A percentile compares a stretch with the other conserved stretches of the same genome.
Evolutionary conservation across 2,113 vertebrate genomes (phyloP).

Genomic region (Camelus bactrianus): DNA sequence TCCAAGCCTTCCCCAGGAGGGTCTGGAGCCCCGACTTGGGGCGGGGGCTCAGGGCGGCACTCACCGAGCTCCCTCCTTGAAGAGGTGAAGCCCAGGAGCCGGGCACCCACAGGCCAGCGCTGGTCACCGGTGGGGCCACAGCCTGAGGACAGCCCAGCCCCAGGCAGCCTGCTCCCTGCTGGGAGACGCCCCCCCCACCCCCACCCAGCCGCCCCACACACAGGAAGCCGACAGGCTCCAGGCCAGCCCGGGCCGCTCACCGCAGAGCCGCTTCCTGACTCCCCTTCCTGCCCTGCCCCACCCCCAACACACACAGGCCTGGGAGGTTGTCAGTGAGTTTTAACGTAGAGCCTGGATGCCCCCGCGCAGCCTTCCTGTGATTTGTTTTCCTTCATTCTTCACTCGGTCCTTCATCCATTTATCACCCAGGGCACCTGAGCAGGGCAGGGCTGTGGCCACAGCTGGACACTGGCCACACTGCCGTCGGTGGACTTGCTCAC

Average conservation of each 20-base stretch:
- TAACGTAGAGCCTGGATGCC: rapidly evolving
- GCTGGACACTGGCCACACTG: rapidly evolving
- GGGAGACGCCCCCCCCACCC: rapidly evolving
- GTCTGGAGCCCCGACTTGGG: rapidly evolving
- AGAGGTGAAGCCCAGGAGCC: rapidly evolving
- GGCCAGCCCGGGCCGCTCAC: rapidly evolving
- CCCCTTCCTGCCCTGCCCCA: not conserved
- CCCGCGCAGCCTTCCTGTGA: not conserved
- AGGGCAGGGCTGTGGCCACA: rapidly evolving
- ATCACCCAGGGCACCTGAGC: not conserved
- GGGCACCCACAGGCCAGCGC: rapidly evolving
- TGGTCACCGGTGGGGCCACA: too few species aligned
- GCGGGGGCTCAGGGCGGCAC: rapidly evolving
- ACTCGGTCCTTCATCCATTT: rapidly evolving
- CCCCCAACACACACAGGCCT: not conserved
- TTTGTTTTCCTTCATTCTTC: not conserved
- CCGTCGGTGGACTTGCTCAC: too few species aligned
- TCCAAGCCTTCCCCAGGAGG: not conserved
- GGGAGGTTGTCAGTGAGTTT: not conserved
- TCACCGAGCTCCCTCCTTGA: not conserved
- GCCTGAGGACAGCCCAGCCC: not conserved
- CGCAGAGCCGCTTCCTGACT: not conserved
- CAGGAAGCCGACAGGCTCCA: not conserved
- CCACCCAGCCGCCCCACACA: rapidly evolving
- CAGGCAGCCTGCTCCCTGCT: not conserved